Percentiles rank a stretch among this genome's conserved stretches.
These are phyloP conservation scores for Aleiodes leptofemur DNA, from an alignment of 2,888 invertebrate genomes.

Conservation along the genomic window DNA sequence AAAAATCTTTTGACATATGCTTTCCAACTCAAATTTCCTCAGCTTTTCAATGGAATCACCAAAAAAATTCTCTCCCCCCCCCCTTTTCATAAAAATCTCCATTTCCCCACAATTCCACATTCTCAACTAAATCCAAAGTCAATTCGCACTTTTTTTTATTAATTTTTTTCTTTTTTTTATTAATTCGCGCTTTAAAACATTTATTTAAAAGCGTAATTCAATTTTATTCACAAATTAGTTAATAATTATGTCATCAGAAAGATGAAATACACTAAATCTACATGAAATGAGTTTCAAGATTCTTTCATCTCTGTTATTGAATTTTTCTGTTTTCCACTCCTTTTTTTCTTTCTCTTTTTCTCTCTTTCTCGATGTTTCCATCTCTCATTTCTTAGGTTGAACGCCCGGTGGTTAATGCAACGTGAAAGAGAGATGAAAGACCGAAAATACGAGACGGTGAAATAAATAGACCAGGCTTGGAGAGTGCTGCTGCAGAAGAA, in stretches of 20 bases:
- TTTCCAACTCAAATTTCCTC: too few species aligned
- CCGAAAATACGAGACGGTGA: slow-evolving; percentile 24
- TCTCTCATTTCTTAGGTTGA: slow-evolving; percentile 5
- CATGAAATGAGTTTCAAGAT: background rate
- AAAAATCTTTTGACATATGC: too few species aligned
- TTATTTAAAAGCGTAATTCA: background rate
- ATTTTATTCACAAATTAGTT: background rate
- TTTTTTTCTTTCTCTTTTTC: background rate
- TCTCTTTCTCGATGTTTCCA: background rate
- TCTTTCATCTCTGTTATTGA: slow-evolving; percentile 21
- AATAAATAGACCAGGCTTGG: slow-evolving; percentile 28
- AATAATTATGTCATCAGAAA: background rate
- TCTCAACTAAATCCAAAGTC: too few species aligned
- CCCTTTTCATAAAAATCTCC: too few species aligned
- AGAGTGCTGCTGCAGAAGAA: slow-evolving; percentile 15
- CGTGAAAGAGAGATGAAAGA: slow-evolving; percentile 27
- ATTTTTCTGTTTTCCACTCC: background rate
- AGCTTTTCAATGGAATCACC: too few species aligned
- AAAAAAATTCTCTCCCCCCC: too few species aligned
- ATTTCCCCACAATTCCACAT: too few species aligned
- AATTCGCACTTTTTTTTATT: too few species aligned
- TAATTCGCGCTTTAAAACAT: too few species aligned
- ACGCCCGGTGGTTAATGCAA: slow-evolving; percentile 33
- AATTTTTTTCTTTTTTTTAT: too few species aligned
- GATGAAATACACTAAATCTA: slow-evolving; percentile 17